These are phyloP conservation scores for Tupiocoris notatus DNA, from an alignment of 2,888 invertebrate genomes.

Conservation along the genomic window DNA sequence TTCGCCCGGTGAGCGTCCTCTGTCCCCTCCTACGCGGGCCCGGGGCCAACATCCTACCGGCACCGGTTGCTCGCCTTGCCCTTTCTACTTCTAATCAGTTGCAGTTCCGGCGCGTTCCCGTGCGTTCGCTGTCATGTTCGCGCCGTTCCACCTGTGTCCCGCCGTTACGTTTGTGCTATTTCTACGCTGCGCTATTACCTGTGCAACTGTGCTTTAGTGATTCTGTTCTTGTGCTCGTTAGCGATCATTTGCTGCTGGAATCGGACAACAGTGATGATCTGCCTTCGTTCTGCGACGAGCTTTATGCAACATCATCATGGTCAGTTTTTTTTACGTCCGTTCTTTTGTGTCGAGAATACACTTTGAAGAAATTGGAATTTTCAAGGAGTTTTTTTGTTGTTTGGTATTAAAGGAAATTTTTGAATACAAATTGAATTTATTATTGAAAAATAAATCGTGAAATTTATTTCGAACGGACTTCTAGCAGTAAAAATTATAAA, in stretches of 20 bases:
- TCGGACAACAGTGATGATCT: neutral
- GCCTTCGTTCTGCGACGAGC: neutral
- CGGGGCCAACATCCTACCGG: neutral
- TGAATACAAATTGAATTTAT: too few species aligned
- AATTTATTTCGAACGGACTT: too few species aligned
- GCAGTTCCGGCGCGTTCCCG: neutral
- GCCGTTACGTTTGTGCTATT: neutral
- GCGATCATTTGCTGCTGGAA: neutral
- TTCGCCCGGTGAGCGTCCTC: neutral
- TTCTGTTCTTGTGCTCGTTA: neutral
- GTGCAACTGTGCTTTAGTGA: neutral
- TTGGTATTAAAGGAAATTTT: too few species aligned
- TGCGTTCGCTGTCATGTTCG: neutral
- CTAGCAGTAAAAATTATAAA: too few species aligned
- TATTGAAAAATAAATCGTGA: too few species aligned
- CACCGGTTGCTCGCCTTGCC: neutral
- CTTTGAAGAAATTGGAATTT: too few species aligned
- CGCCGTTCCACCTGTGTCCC: neutral
- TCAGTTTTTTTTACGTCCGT: too few species aligned
- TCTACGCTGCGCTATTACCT: too few species aligned
- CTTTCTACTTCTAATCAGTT: neutral
- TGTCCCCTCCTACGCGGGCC: neutral
- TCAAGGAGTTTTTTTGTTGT: too few species aligned
- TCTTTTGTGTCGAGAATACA: too few species aligned
- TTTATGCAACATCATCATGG: neutral